Conservation (phyloP, 2,888 invertebrate genomes). For the Tetropium fuscum region DNA sequence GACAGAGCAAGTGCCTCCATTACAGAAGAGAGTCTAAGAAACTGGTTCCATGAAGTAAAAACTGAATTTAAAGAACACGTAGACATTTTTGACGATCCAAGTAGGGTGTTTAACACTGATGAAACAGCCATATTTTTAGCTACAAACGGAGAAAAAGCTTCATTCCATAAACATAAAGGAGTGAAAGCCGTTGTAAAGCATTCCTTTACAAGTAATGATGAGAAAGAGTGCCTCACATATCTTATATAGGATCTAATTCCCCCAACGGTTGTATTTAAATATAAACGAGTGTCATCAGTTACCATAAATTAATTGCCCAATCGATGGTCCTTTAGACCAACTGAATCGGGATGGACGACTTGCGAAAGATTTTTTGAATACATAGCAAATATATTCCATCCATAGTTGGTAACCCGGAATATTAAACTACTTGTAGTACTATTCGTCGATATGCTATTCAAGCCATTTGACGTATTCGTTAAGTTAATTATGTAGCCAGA, state of each 20-base stretch:
- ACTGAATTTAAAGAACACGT: slow-evolving; percentile 13
- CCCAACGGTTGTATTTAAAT: too few relatives aligned
- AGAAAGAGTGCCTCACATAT: slow-evolving; percentile 22
- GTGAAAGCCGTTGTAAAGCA: slow-evolving; percentile 8
- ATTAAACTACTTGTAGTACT: slow-evolving; percentile 15
- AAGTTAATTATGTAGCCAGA: slow-evolving; percentile 21
- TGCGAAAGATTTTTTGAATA: slow-evolving; percentile 22
- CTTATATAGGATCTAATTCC: slow-evolving; percentile 18
- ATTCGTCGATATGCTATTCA: slow-evolving; percentile 24
- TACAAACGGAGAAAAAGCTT: slow-evolving; percentile 18
- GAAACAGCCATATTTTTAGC: slow-evolving; percentile 17
- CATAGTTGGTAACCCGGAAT: slow-evolving; percentile 10
- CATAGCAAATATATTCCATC: slow-evolving; percentile 21
- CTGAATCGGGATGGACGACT: slow-evolving; percentile 37
- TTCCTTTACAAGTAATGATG: slow-evolving; percentile 16
- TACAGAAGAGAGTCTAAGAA: slow-evolving; percentile 18
- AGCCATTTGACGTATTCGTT: slow-evolving; percentile 16
- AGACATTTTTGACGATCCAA: slow-evolving; percentile 15
- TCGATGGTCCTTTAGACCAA: neutral
- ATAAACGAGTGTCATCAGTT: neutral
- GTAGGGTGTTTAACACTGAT: slow-evolving; percentile 17
- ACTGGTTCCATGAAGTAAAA: slow-evolving; percentile 31
- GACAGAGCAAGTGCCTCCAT: slow-evolving; percentile 19
- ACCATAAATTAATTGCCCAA: neutral
- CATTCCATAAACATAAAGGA: slow-evolving; percentile 15